These are phyloP conservation scores for Mormoops blainvillei DNA, from an alignment of 2,113 vertebrate genomes.

Conservation along the genomic window DNA sequence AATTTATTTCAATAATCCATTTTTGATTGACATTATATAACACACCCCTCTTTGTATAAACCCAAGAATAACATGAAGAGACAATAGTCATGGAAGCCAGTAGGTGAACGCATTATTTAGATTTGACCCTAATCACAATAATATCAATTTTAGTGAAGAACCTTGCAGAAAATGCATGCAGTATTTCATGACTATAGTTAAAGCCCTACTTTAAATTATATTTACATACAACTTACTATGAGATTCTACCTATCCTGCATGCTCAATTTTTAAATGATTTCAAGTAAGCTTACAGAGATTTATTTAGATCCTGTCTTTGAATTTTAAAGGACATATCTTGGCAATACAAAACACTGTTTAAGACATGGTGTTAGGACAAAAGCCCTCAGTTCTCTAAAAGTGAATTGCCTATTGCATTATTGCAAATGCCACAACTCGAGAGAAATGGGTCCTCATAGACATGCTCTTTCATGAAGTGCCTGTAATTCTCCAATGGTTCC, in stretches of 20 bases:
- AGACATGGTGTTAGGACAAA: not conserved
- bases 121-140: not conserved
- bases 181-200: not conserved
- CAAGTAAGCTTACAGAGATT: not conserved
- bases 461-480: not conserved
- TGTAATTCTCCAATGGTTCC: constrained; percentile 38
- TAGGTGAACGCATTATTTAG: not conserved
- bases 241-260: not conserved
- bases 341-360: not conserved
- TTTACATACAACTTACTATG: not conserved
- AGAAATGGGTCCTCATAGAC: constrained; percentile 19
- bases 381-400: not conserved
- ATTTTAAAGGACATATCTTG: constrained; percentile 7
- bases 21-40: not conserved
- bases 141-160: not conserved
- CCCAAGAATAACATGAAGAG: not conserved
- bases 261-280: not conserved
- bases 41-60: not conserved
- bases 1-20: not conserved
- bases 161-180: not conserved
- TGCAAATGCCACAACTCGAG: not conserved
- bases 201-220: not conserved
- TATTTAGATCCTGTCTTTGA: constrained; percentile 7
- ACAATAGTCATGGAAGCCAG: not conserved
- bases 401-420: not conserved